Evolutionary conservation across 2,113 vertebrate species (phyloP).

Genomic region (Arizona elegans): DNA sequence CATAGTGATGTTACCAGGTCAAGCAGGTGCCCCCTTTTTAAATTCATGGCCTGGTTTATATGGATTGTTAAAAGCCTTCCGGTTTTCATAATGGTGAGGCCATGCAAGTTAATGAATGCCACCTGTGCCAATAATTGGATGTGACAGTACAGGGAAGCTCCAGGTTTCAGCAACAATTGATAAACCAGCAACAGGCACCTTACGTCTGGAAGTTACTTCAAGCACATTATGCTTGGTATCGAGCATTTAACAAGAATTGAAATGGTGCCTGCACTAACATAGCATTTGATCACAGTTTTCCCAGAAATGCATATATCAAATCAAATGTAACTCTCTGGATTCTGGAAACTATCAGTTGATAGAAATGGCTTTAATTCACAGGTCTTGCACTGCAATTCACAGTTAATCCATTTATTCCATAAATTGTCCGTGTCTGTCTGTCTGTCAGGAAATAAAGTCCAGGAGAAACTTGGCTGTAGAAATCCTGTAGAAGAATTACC

Average conservation of each 20-base stretch:
- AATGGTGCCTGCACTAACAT: not conserved
- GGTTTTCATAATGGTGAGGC: not conserved
- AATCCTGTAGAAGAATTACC: not conserved
- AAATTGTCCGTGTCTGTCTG: too few species aligned
- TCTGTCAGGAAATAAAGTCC: not conserved
- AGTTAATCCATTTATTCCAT: not conserved
- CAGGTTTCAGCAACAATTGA: not conserved
- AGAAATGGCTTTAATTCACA: not conserved
- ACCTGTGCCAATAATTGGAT: not conserved
- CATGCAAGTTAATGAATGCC: not conserved
- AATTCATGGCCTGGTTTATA: not conserved
- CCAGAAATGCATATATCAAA: not conserved
- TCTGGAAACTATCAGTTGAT: not conserved
- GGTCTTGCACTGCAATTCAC: not conserved
- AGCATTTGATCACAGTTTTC: not conserved
- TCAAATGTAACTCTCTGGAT: not conserved
- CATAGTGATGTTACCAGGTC: not conserved
- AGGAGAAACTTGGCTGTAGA: not conserved
- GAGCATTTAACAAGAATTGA: not conserved
- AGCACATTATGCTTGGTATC: rapidly evolving
- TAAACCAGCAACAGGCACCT: conserved; percentile 15
- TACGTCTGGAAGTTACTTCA: not conserved
- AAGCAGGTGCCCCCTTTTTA: not conserved
- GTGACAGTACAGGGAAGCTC: not conserved
- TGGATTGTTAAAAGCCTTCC: not conserved